Percentiles rank a stretch among this genome's conserved stretches.
Conservation (phyloP, 2,113 vertebrate genomes). For the Mustela lutreola region DNA sequence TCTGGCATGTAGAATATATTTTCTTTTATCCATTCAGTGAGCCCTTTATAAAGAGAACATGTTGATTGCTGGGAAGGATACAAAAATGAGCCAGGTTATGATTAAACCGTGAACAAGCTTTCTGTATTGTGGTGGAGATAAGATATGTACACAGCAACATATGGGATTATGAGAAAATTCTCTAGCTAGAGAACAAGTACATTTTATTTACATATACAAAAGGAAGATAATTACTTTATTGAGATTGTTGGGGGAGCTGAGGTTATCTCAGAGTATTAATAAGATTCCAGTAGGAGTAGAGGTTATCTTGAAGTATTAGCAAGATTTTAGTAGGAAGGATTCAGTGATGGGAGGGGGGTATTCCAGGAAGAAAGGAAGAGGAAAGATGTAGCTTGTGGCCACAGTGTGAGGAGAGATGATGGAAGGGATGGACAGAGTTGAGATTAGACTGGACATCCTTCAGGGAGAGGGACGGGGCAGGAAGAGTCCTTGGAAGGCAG, state of each 20-base stretch:
- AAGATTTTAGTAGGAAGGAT: background rate
- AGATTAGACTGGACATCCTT: background rate
- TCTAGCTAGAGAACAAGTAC: background rate
- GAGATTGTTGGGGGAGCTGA: background rate
- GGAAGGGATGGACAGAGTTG: background rate
- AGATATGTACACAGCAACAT: background rate
- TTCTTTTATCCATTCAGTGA: slow-evolving; percentile 43
- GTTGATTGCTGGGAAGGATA: background rate
- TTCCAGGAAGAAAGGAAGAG: background rate
- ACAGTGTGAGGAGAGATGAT: fast-evolving
- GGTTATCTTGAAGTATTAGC: background rate
- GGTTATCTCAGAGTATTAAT: background rate
- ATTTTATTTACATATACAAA: background rate
- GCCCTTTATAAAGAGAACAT: slow-evolving; percentile 14
- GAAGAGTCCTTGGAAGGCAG: fast-evolving
- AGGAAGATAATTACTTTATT: background rate
- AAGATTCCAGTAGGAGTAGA: background rate
- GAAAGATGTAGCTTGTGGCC: background rate
- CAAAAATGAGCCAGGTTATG: slow-evolving; percentile 1
- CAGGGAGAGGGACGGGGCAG: background rate
- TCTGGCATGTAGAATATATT: background rate
- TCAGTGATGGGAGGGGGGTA: background rate
- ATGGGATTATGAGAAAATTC: background rate
- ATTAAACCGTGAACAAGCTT: slow-evolving; percentile 25
- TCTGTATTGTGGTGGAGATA: background rate